Evolutionary conservation across 2,888 invertebrate genomes (phyloP).

Genomic region (Cheilosia pagana): DNA sequence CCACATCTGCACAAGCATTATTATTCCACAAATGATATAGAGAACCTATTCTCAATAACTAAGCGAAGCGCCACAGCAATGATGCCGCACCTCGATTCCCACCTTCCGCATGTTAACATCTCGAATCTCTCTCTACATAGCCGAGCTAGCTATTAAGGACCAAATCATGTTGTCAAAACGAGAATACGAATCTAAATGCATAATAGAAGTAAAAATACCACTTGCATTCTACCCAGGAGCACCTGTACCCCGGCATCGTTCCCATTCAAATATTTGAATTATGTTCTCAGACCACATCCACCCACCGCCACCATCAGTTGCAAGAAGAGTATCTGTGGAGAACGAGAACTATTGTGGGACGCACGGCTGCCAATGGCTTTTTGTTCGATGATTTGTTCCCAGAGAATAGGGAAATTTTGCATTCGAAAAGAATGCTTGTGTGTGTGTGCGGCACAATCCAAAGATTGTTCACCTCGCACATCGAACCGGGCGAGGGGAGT

Average conservation of each 20-base stretch:
- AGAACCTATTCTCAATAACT: constrained; percentile 14
- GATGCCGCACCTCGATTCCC: neutral
- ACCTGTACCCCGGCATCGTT: constrained; percentile 1
- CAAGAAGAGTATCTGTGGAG: neutral
- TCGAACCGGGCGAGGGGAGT: constrained; percentile 21
- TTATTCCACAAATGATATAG: constrained; percentile 14
- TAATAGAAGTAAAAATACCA: constrained; percentile 41
- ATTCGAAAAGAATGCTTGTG: constrained; percentile 55
- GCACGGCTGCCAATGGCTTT: constrained; percentile 10
- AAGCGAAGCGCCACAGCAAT: constrained; percentile 23
- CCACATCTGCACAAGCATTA: constrained; percentile 4
- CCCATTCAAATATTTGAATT: constrained; percentile 65
- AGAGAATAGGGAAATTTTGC: constrained; percentile 60
- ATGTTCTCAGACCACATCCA: constrained; percentile 19
- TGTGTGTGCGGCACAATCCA: constrained; percentile 49
- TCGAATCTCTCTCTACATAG: neutral
- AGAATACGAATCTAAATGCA: constrained; percentile 62
- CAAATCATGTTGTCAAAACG: constrained; percentile 72
- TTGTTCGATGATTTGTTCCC: constrained; percentile 64
- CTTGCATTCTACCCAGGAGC: constrained; percentile 4
- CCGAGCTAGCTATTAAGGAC: constrained; percentile 52
- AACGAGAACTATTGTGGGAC: constrained; percentile 44
- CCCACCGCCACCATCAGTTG: neutral
- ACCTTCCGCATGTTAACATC: constrained; percentile 10
- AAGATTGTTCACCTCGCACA: constrained; percentile 68